Conservation (phyloP, 2,888 invertebrate genomes). For the Lithophane socia region DNA sequence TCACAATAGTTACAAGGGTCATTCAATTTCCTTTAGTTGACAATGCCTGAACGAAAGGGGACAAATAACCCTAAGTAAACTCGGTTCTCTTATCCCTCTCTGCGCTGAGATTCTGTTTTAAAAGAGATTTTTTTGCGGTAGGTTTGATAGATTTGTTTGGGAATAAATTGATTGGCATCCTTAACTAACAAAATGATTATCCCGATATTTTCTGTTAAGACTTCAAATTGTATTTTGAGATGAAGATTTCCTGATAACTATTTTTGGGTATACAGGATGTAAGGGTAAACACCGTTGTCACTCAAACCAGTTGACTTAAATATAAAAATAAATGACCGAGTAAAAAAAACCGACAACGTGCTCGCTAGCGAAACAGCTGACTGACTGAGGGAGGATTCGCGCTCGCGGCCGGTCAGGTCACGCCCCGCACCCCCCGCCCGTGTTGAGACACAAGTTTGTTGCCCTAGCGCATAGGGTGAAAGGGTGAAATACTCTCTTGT, state of each 20-base stretch:
- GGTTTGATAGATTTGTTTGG: constrained; percentile 12
- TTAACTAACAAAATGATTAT: neutral
- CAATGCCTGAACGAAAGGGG: constrained; percentile 65
- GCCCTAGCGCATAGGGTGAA: too few species aligned
- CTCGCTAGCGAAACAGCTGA: too few species aligned
- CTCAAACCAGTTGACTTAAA: too few species aligned
- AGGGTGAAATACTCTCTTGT: too few species aligned
- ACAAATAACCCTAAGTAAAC: constrained; percentile 70
- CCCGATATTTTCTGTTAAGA: neutral
- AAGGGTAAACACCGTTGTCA: too few species aligned
- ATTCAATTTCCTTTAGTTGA: constrained; percentile 71
- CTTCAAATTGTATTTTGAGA: neutral
- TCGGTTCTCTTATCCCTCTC: constrained; percentile 45
- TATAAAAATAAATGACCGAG: too few species aligned
- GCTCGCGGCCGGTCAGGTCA: too few species aligned
- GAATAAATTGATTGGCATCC: neutral
- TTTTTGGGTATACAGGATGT: neutral
- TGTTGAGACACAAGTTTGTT: too few species aligned
- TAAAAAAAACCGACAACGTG: too few species aligned
- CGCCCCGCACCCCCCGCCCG: too few species aligned
- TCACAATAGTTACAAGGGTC: constrained; percentile 70
- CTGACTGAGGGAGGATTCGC: too few species aligned
- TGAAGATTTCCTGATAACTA: neutral
- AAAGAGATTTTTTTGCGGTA: constrained; percentile 17
- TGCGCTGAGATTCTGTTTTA: constrained; percentile 40